These are phyloP conservation scores for Chlamydotis undulata DNA, from an alignment of 2,113 vertebrate genomes.

Conservation along the genomic window DNA sequence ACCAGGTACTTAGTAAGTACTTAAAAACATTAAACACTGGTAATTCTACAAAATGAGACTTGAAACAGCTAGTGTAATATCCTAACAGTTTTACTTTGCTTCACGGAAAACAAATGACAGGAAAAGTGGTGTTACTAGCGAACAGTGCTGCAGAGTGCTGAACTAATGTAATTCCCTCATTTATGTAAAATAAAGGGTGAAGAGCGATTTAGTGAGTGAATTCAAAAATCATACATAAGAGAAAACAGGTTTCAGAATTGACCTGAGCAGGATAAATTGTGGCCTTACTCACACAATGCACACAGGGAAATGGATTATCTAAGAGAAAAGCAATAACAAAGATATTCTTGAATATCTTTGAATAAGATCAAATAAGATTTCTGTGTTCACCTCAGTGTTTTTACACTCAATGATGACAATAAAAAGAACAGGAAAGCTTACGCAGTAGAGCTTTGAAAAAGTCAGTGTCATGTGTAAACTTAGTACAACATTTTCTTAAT, in stretches of 20 bases:
- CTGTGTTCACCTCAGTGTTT: neutral
- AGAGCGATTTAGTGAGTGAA: neutral
- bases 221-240: neutral
- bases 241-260: constrained; percentile 12
- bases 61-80: neutral
- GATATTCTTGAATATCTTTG: neutral
- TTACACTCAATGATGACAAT: neutral
- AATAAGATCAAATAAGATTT: neutral
- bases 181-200: neutral
- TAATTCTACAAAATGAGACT: neutral
- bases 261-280: neutral
- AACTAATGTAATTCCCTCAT: neutral
- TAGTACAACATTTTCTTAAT: neutral
- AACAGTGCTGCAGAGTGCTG: neutral
- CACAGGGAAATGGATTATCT: neutral
- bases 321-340: constrained; percentile 20
- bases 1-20: neutral
- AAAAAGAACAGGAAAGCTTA: neutral
- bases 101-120: neutral
- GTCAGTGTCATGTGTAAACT: neutral
- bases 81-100: neutral
- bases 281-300: neutral
- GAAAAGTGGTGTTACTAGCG: neutral
- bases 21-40: neutral
- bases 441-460: neutral